phyloP scores from a whole-genome alignment of 2,113 vertebrate genomes.

The Zosterops japonicus region DNA sequence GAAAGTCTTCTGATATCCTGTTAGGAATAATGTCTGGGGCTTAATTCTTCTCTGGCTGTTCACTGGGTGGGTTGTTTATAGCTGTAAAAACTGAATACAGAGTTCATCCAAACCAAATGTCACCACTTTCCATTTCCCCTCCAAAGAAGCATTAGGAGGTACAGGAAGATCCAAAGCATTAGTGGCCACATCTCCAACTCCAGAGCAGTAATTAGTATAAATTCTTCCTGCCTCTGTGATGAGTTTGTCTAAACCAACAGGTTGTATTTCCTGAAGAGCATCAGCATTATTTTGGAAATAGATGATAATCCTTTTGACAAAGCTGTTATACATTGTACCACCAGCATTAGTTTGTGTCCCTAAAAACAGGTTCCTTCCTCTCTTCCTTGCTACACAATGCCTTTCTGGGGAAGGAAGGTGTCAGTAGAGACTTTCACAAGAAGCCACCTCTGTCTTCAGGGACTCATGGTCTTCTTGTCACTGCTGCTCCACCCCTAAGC shows the following conservation, averaged over 20 bases:
- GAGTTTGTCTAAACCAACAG: not conserved
- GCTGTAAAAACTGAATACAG: not conserved
- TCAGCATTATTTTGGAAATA: not conserved
- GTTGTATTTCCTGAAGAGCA: not conserved
- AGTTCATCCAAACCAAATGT: not conserved
- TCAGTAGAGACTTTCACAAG: not conserved
- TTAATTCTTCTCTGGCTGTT: not conserved
- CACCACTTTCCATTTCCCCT: not conserved
- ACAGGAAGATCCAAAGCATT: not conserved
- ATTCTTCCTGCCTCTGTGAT: not conserved
- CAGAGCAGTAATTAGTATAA: not conserved
- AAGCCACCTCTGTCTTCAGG: not conserved
- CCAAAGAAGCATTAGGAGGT: not conserved
- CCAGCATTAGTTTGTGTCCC: not conserved
- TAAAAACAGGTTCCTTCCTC: not conserved
- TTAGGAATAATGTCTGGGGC: not conserved
- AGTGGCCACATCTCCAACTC: not conserved
- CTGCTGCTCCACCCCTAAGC: not conserved
- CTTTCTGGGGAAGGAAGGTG: not conserved
- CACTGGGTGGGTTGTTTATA: not conserved
- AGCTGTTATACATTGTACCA: not conserved
- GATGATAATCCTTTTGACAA: not conserved
- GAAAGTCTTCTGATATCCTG: not conserved
- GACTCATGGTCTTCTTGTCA: not conserved
- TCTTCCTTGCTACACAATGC: not conserved